These are phyloP conservation scores for Nasonia giraulti DNA, from an alignment of 1,140 invertebrate genomes.

Conservation along the genomic window DNA sequence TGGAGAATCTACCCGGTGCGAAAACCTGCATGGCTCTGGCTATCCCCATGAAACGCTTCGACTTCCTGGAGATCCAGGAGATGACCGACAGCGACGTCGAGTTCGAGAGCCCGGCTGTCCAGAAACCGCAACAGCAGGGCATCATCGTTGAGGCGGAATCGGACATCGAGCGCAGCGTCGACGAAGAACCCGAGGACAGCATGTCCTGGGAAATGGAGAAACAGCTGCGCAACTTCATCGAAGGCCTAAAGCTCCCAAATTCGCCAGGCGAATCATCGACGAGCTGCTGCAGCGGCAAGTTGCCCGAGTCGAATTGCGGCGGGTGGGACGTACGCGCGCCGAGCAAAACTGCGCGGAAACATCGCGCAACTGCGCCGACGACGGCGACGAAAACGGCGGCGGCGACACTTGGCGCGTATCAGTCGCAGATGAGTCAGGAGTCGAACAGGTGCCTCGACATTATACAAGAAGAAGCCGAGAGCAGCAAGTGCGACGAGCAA, in stretches of 20 bases:
- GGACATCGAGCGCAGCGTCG: conserved; percentile 64
- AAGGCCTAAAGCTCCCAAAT: conserved; percentile 76
- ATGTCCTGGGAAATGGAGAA: conserved; percentile 73
- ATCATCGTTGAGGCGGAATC: conserved; percentile 77
- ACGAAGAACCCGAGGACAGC: conserved; percentile 41
- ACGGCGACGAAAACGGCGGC: too few species aligned
- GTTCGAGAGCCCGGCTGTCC: conserved; percentile 49
- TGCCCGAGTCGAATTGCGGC: conserved; percentile 51
- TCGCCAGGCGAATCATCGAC: conserved; percentile 52
- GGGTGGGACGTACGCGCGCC: conserved; percentile 37
- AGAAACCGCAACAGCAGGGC: conserved; percentile 48
- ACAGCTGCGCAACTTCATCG: conserved; percentile 75
- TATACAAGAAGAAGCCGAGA: conserved; percentile 77
- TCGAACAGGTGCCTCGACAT: conserved; percentile 79
- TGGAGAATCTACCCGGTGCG: conserved; percentile 45
- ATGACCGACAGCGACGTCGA: conserved; percentile 62
- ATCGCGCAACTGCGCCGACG: conserved; percentile 60
- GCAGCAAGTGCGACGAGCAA: conserved; percentile 56
- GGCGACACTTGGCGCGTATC: conserved; percentile 73
- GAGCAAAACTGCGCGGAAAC: conserved; percentile 69
- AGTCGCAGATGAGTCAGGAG: conserved; percentile 71
- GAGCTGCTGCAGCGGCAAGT: conserved; percentile 28
- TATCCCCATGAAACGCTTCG: background rate
- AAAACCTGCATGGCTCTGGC: conserved; percentile 6
- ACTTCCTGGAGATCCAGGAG: conserved; percentile 66